phyloP scores from a whole-genome alignment of 2,888 invertebrate genomes.

The Kryphioiulus occultus region DNA sequence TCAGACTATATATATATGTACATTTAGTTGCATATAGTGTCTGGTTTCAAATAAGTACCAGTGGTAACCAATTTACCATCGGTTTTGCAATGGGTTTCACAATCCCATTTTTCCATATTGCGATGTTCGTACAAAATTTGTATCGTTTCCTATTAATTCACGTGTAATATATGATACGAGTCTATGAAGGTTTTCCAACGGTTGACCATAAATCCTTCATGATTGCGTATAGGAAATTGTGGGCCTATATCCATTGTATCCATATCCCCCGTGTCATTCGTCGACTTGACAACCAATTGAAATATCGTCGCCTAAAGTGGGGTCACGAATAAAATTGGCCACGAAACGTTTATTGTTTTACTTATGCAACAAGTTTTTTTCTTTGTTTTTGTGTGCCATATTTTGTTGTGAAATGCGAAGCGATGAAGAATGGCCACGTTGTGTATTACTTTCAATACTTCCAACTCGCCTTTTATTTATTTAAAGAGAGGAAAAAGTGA shows the following conservation, averaged over 20 bases:
- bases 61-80: too few relatives aligned
- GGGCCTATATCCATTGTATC: neutral
- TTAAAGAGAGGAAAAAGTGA: neutral
- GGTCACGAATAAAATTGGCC: neutral
- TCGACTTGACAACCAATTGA: neutral
- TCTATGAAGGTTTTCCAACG: neutral
- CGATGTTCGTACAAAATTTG: neutral
- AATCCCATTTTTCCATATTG: too few relatives aligned
- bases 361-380: constrained; percentile 18
- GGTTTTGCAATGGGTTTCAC: too few relatives aligned
- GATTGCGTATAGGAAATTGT: neutral
- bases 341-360: neutral
- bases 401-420: neutral
- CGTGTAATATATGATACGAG: neutral
- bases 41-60: too few relatives aligned
- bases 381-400: neutral
- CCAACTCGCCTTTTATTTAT: neutral
- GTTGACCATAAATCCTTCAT: neutral
- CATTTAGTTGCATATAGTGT: too few relatives aligned
- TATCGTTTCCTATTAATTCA: neutral
- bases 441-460: neutral
- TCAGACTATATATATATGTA: too few relatives aligned
- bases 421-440: neutral
- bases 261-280: neutral
- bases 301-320: constrained; percentile 1